Base-by-base conservation (phyloP, 2,797 vertebrate genomes). In the Poecilia gillii region DNA sequence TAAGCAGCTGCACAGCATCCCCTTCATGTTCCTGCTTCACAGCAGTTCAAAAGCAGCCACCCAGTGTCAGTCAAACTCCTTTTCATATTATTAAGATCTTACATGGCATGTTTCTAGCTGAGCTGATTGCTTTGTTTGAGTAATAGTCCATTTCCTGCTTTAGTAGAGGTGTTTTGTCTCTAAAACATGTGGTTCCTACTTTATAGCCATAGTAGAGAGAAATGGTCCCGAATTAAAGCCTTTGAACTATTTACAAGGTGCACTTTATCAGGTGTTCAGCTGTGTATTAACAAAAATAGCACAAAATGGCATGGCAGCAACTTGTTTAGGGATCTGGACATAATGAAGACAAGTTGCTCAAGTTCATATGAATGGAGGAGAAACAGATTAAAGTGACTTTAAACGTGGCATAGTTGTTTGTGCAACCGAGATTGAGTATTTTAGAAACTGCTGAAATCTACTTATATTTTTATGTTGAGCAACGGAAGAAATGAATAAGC, bases 1-100 rank as follows among this genome's bases (percentile, higher is more conserved):
- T 93, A 88, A 88, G 89, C 88, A 91, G 90, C 85, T 85, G 74
- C 84, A 80, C 81, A 80, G 77, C 75, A 75, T 86, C 84, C 80
- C 81, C 88, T 85, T 92, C 85, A 91, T 90, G 84, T 87, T 78
- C 49, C 82, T 70, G 25, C 79, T 75, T 80, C 1, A 0, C 53
- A 78, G 75, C 78, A 85, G 68, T 76, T 88, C 83, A 77, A 47
- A 84, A 84, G 53, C 72, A 82, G 72, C 83, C 76, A 83, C 77
- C 57, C 25, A 0, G 51, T 25, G 14, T 80, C 87, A 78, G 80
- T 81, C 77, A 18, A 74, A 62, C 28, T 82, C 66, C 77, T 84
- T 91, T 41, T 74, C 59, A 59, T 39, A 74, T 84, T 81, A 76
- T 80, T 89, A 86, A 84, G 75, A 71, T 73, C 66, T 36, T 79